Evolutionary conservation across 2,888 invertebrate genomes (phyloP).

Genomic region (Camponotus fellah): DNA sequence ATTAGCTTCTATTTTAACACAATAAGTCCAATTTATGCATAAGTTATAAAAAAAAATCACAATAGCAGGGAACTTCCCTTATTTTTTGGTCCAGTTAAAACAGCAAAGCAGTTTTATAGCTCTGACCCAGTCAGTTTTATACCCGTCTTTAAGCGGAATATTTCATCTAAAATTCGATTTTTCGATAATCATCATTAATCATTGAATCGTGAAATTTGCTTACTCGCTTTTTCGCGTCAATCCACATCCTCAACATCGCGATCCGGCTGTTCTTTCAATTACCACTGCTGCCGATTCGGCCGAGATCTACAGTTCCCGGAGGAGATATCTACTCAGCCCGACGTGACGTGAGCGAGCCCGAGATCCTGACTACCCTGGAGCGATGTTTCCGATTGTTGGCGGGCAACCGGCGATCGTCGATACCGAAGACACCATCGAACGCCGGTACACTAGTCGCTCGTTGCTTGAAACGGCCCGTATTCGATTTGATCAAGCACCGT

Average conservation of each 20-base stretch:
- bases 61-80: no score
- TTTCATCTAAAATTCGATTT: neutral
- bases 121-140: neutral
- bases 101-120: neutral
- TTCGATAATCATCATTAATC: slow-evolving; percentile 36
- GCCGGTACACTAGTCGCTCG: slow-evolving; percentile 90
- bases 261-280: slow-evolving; percentile 40
- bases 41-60: no score
- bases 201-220: slow-evolving; percentile 57
- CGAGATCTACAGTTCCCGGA: slow-evolving; percentile 88
- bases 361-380: slow-evolving; percentile 91
- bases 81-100: neutral
- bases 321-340: slow-evolving; percentile 92
- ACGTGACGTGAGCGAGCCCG: slow-evolving; percentile 90
- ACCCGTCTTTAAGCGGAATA: neutral
- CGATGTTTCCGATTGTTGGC: slow-evolving; percentile 91
- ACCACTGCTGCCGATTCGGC: slow-evolving; percentile 25
- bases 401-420: slow-evolving; percentile 86
- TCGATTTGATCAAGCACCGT: slow-evolving; percentile 91
- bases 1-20: no score
- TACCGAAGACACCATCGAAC: slow-evolving; percentile 88
- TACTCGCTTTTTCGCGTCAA: slow-evolving; percentile 53
- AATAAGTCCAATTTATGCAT: no score
- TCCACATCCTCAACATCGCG: neutral
- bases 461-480: slow-evolving; percentile 91